Percentiles rank a stretch among this genome's conserved stretches.
phyloP scores from a whole-genome alignment of 2,797 vertebrate genomes.

The Molossus molossus region DNA sequence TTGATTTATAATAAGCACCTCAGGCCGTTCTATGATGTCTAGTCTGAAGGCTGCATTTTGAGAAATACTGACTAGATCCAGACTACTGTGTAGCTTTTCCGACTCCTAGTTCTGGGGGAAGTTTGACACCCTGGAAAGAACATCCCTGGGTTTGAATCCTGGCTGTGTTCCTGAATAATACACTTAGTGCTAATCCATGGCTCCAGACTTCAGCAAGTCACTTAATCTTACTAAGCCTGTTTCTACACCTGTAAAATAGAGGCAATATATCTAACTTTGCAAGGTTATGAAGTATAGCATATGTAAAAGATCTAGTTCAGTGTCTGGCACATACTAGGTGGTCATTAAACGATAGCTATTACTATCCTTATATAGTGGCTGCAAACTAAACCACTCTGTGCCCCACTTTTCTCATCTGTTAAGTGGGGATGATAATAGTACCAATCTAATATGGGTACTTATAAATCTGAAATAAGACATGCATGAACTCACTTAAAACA shows the following conservation, averaged over 20 bases:
- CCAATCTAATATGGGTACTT: background rate
- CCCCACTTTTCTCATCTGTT: background rate
- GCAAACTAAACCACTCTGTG: background rate
- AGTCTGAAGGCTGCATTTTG: background rate
- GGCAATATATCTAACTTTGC: background rate
- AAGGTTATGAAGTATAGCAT: background rate
- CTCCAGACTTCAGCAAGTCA: background rate
- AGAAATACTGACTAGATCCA: conserved; percentile 6
- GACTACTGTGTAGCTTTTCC: background rate
- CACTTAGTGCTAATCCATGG: background rate
- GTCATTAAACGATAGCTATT: background rate
- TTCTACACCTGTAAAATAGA: background rate
- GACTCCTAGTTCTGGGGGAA: background rate
- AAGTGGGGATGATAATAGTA: background rate
- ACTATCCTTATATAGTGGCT: background rate
- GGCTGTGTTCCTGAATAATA: background rate
- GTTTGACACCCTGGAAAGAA: background rate
- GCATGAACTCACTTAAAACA: background rate
- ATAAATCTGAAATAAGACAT: conserved; percentile 21
- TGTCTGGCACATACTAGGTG: background rate
- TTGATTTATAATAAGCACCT: background rate
- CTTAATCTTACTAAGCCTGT: background rate
- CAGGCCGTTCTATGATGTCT: background rate
- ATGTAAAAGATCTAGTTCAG: background rate
- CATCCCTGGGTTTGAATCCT: background rate